Base-by-base conservation (phyloP, 2,888 invertebrate species). In the Eurois occulta region DNA sequence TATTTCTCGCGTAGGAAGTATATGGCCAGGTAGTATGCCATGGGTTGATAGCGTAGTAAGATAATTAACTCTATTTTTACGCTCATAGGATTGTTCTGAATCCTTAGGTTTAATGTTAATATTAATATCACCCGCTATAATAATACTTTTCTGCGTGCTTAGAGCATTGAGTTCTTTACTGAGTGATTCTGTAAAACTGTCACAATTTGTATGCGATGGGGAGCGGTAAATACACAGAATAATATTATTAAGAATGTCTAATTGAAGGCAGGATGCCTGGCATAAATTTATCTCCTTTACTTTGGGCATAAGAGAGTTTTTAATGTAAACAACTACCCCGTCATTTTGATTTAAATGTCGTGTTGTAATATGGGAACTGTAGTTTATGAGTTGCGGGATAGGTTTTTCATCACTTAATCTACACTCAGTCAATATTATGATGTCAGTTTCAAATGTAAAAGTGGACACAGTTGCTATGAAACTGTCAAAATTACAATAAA, bases 11-110 rank as follows among this genome's bases (percentile, higher is more conserved):
- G 60, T 60, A 18, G 60, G 60, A 32, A 32, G 32, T 60, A 21
- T 60, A 32, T 60, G 60, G 60, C 60, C 60, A 21, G 32, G 60
- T 60, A 60, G 28, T 60, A 60, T 60, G 32, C 60, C 60, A 32
- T 60, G 8, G 8, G 28, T 60, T 32, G 32, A 60, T 18, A 60
- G 32, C 28, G 18, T 60, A 60, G 7, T 60, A 6, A 60, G 60
- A 18, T 32, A 60, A 8, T 32, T 60, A 32, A 60, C 32, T 60
- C 32, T 60, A 32, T 60, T 60, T 32, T 32, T 60, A 60, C 32
- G 60, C 10, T 60, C 60, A 18, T 32, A 8, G 60, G 60, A 32
- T 60, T 18, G 32, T 21, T 60, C 60, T 28, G 60, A 7, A 60
- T 60, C 28, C 32, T 32, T 60, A 8, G 60, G 60, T 32, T 21